Evolutionary conservation across 2,113 vertebrate species (phyloP), one percentile per base, ranked within the genome.

Genomic region (Mugil cephalus): DNA sequence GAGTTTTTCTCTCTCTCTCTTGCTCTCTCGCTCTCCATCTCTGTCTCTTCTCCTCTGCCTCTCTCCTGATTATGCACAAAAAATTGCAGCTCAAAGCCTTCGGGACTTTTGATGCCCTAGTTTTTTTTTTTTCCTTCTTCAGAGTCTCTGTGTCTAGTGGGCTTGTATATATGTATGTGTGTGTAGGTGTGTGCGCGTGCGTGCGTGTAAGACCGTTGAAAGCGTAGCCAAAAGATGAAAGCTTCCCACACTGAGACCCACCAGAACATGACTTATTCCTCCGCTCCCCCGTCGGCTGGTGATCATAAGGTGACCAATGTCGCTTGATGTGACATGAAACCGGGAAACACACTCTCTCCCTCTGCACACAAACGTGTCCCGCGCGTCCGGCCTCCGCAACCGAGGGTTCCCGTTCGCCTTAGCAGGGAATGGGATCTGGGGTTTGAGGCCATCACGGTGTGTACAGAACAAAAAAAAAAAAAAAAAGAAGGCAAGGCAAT

Each of bases 101-200:
- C 65, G 86, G 93, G 93, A 93, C 89, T 91, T 83, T 78, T 80
- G 84, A 90, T 94, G 94, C 83, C 93, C 93, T 86, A 93, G 81
- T 92, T 94, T 91, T 79, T 77, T 69, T 69, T 51, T 59, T 45
- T 4, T 17, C 54, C 12, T 50, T 62, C 48, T 73, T 75, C 40
- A 56, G 34, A 73, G 69, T 82, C 58, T 77, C 36, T 71, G 64
- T 71, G 58, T 79, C 72, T 80, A 48, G 35, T 87, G 75, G 40
- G 68, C 6, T 15, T 74, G 50, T 39, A 14, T 73, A 64, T 76
- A 52, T 14, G 19, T 73, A 14, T 62, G 40, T 50, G 11, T 21
- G 19, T 61, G 50, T 70, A 51, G 39, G 45, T 67, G 61, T 24
- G 47, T 59, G 50, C 24, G 52, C 48, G 69, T 17, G 66, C 36